Evolutionary conservation across 2,113 vertebrate genomes (phyloP), one percentile per base, ranked within the genome.

Genomic region (Thalassoma bifasciatum): DNA sequence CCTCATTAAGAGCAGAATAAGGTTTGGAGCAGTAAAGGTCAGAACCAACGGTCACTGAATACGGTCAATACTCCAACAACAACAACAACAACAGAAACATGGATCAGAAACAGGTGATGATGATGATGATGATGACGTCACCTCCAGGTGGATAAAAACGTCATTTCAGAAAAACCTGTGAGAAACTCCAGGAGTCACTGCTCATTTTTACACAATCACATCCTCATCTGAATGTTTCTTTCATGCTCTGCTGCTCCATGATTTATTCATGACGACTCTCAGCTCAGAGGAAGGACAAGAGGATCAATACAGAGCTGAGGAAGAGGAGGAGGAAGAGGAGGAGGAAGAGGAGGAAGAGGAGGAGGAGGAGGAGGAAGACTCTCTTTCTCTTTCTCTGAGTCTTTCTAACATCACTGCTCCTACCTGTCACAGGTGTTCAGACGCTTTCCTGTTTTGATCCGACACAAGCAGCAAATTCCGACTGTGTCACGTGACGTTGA

Each of bases 231-330:
- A 58, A 51, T 69, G 60, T 78, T 77, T 65, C 60, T 72, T 65
- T 82, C 68, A 84, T 42, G 75, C 81, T 70, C 83, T 82, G 73
- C 62, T 79, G 69, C 74, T 21, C 72, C 60, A 83, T 89, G 81
- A 87, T 86, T 91, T 88, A 91, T 91, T 92, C 88, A 91, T 83
- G 78, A 59, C 57, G 44, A 9, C 75, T 53, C 19, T 75, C 70
- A 69, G 77, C 56, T 89, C 82, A 66, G 24, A 60, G 79, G 63
- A 85, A 80, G 23, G 49, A 60, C 60, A 21, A 23, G 69, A 62
- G 68, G 58, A 89, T 91, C 85, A 67, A 89, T 89, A 66, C 47
- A 75, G 24, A 56, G 59, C 67, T 62, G 62, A 30, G 30, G 56
- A 64, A 52, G 68, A 75, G 61, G 75, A 71, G 79, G 63, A 85